Base-by-base conservation (phyloP, 2,113 vertebrate genomes). In the Chascanopsetta lugubris region DNA sequence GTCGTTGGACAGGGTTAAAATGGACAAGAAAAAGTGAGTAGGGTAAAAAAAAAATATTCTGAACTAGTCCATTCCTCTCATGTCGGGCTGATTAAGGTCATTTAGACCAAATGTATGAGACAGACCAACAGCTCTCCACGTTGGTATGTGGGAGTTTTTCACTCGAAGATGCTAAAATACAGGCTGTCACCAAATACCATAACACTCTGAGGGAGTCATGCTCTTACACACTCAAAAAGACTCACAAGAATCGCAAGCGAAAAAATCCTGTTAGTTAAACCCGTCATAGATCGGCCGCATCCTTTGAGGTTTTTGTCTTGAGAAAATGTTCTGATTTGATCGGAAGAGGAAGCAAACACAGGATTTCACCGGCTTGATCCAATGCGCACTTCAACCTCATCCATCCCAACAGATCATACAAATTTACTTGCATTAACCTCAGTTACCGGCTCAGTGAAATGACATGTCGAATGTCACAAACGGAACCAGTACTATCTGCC, bases 381-480 rank as follows among this genome's bases (percentile, higher is more conserved):
- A 51, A n/a, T 20, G 3, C 32, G 27, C 10, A 47, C 3, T 8
- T 20, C 38, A 18, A 20, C 43, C 17, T 56, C 5, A 21, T 10
- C 38, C 38, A 42, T 7, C 38, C n/a, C 6, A 42, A 42, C 38
- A 42, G 38, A 42, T n/a, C 38, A 18, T 8, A 18, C 38, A n/a
- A 17, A 42, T 18, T n/a, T 42, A 42, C 1, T 42, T 18, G 2
- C 13, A 45, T 7, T 24, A 6, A 32, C 7, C 21, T 60, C 29
- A 26, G 32, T 22, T 15, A 24, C 36, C 6, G 27, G 50, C 24
- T 56, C 45, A 15, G 9, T 40, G 32, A 58, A 57, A 58, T 53
- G 49, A 53, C 21, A 22, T 42, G 17, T 42, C 61, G 50, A 18
- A 27, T 42, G 17, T 42, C 66, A 55, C 24, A 27, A 34, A 27